Conservation (phyloP, 2,888 invertebrate species). For the Acronicta alni region DNA sequence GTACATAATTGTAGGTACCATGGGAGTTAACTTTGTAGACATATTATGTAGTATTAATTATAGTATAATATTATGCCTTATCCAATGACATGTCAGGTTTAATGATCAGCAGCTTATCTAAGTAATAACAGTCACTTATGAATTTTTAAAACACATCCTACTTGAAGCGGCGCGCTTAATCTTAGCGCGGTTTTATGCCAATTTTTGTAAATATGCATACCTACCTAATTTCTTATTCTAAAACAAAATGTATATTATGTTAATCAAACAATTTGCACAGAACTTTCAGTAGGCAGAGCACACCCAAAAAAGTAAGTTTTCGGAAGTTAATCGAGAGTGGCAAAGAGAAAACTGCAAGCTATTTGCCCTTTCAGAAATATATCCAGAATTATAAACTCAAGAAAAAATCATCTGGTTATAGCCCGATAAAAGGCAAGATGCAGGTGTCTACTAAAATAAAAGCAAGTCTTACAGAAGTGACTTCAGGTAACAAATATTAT, state of each 20-base stretch:
- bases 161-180: too few species aligned
- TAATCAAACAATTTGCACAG: slow-evolving; percentile 58
- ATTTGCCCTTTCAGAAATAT: slow-evolving; percentile 91
- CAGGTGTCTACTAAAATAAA: slow-evolving; percentile 77
- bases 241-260: neutral
- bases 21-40: neutral
- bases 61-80: neutral
- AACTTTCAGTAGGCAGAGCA: slow-evolving; percentile 81
- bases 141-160: neutral
- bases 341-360: slow-evolving; percentile 86
- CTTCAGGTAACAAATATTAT: slow-evolving; percentile 69
- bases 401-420: slow-evolving; percentile 77
- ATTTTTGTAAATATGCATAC: too few species aligned
- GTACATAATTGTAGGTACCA: neutral
- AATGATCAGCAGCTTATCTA: neutral
- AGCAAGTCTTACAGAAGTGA: slow-evolving; percentile 74
- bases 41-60: neutral
- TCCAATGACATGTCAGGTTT: neutral
- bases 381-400: slow-evolving; percentile 82
- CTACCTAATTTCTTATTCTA: too few species aligned
- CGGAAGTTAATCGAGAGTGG: slow-evolving; percentile 84
- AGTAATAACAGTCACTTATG: neutral
- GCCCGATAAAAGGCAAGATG: slow-evolving; percentile 78
- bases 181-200: too few species aligned
- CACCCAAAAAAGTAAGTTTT: slow-evolving; percentile 85